A percentile compares a stretch with the other conserved stretches of the same genome.
These are phyloP conservation scores for Acrossocheilus fasciatus DNA, from an alignment of 2,797 vertebrate species.

Conservation along the genomic window DNA sequence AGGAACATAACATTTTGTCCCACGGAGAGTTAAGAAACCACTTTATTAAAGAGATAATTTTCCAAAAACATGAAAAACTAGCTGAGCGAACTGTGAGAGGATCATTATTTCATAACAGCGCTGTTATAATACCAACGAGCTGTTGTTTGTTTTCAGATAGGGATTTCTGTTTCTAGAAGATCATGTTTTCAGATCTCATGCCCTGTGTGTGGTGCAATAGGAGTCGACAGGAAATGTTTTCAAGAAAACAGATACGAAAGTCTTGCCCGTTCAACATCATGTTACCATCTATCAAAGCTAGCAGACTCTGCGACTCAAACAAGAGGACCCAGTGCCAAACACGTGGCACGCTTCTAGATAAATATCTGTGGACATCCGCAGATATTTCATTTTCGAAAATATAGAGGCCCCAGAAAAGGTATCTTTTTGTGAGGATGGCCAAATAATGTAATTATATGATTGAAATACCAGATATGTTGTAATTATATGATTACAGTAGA, in stretches of 20 bases:
- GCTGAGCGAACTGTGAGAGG: constrained; percentile 11
- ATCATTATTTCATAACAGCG: constrained; percentile 18
- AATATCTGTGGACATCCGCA: constrained; percentile 33
- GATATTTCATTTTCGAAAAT: constrained; percentile 39
- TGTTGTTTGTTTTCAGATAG: constrained; percentile 43
- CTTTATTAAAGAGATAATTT: constrained; percentile 32
- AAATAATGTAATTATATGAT: constrained; percentile 72
- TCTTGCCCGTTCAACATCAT: constrained; percentile 21
- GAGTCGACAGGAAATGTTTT: constrained; percentile 36
- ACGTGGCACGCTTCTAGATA: constrained; percentile 23
- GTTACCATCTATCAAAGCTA: constrained; percentile 17
- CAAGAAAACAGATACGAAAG: constrained; percentile 29
- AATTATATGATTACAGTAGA: constrained; percentile 78
- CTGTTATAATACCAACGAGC: constrained; percentile 12
- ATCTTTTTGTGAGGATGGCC: constrained; percentile 57
- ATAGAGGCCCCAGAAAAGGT: constrained; percentile 14
- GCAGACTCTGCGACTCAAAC: background rate
- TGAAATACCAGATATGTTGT: constrained; percentile 77
- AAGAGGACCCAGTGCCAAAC: constrained; percentile 11
- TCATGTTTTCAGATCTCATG: constrained; percentile 26
- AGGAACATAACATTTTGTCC: background rate
- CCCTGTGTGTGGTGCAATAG: background rate
- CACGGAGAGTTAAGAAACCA: background rate
- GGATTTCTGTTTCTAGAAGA: constrained; percentile 30
- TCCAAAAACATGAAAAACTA: constrained; percentile 23